Evolutionary conservation across 2,113 vertebrate genomes (phyloP), one percentile per base, ranked within the genome.

Genomic region (Notarius quadriscutis): DNA sequence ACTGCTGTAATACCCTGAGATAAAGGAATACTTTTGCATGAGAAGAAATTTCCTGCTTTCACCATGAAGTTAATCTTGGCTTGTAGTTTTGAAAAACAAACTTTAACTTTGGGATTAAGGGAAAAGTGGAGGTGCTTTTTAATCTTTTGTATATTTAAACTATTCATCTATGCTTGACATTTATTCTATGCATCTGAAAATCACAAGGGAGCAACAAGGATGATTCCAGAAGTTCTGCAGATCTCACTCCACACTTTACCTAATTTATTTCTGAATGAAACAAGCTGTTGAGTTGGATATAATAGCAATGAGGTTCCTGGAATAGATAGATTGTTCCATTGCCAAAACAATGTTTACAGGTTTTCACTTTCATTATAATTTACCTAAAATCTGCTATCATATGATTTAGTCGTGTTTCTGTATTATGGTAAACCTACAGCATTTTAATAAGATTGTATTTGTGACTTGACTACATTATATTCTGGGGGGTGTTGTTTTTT

Each of bases 11-110:
- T 71, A n/a, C n/a, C 65, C 20, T 60, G 5, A 63, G 41, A 86
- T 78, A 84, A 63, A 53, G 17, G 58, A 75, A 69, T 30, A 60
- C 15, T n/a, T 22, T 83, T 48, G 50, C 48, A 65, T 89, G 15
- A 84, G 57, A n/a, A 69, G 11, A 51, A 51, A 83, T n/a, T n/a
- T 50, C 51, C 18, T 72, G 51, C 27, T 84, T 69, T 78, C 72
- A 51, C 2, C 25, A 5, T 57, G 22, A 74, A 58, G 25, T 67
- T 53, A 41, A 53, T 11, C 41, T 15, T 27, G 41, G n/a, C 14
- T 58, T 58, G 25, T 34, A 20, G 50, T 34, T 30, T 71, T 27
- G 12, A 3, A 34, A 84, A 30, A 72, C 12, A 20, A 48, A 48
- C 34, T 12, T 60, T 58, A 81, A 20, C 4, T 9, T 63, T 20